Base-by-base conservation (phyloP, 2,113 vertebrate genomes). In the Cyanoramphus novaezelandiae region DNA sequence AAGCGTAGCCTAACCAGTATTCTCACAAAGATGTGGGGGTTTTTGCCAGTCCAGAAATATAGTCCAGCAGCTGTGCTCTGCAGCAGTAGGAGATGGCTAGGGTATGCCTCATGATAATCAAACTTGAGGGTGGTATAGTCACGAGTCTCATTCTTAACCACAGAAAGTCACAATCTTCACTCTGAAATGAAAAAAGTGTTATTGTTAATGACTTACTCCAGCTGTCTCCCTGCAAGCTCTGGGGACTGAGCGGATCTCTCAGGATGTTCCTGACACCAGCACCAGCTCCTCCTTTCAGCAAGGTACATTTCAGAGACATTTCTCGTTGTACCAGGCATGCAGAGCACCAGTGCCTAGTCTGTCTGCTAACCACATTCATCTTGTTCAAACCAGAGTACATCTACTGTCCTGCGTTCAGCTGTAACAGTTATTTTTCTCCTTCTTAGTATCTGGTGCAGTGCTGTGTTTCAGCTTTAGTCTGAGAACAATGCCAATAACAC, bases 171-270 rank as follows among this genome's bases (percentile, higher is more conserved):
- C 7, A 84, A 18, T 20, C 19, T 59, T 87, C 10, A 5, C 25
- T 78, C 20, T n/a, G 50, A 90, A 83, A 83, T 13, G 13, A 3
- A 23, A 74, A 53, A 43, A 50, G 55, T 57, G 3, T 21, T n/a
- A 2, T 43, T 65, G 35, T 37, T 39, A 57, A 59, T 37, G 28
- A 41, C 27, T 74, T 4, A 0, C 69, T n/a, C 7, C 49, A 69
- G 18, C 16, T 64, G 57, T 14, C 41, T 82, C 10, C 24, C 55
- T 84, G 55, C 33, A 77, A 74, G 16, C 16, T 23, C 28, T 13
- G 3, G 8, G 27, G 28, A 62, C 8, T 0, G 0, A 83, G 27
- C 24, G 49, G 15, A 35, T 17, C 1, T 55, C 15, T 87, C 25
- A 35, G 46, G 25, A 70, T 9, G 19, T 92, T 77, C n/a, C 25